Evolutionary conservation across 92 coral and sea anemone genomes (phyloP).

Genomic region (Epizoanthus rinbou): DNA sequence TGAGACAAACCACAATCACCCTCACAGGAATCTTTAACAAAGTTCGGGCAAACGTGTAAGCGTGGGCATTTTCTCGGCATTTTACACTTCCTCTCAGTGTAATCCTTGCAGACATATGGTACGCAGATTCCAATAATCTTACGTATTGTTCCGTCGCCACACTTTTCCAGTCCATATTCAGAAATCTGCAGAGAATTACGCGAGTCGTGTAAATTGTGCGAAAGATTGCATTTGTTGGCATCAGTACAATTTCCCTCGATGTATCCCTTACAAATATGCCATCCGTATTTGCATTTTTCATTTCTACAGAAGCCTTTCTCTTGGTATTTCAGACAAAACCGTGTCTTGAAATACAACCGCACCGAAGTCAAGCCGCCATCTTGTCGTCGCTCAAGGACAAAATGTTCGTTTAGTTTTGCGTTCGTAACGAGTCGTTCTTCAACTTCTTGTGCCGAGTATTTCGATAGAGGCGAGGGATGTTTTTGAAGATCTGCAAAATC

Average conservation of each 20-base stretch:
- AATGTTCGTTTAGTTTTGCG: slow-evolving; percentile 35
- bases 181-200: slow-evolving; percentile 31
- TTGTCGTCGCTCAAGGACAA: slow-evolving; percentile 27
- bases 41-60: slow-evolving; percentile 49
- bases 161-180: slow-evolving; percentile 45
- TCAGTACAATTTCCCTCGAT: slow-evolving; percentile 47
- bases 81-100: slow-evolving; percentile 32
- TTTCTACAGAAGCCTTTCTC: slow-evolving; percentile 46
- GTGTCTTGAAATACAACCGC: slow-evolving; percentile 39
- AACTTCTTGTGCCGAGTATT: slow-evolving; percentile 39
- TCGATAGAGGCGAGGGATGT: slow-evolving; percentile 70
- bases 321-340: slow-evolving; percentile 58
- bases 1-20: slow-evolving; percentile 44
- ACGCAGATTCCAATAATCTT: slow-evolving; percentile 45
- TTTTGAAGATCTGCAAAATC: slow-evolving; percentile 49
- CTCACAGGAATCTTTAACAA: slow-evolving; percentile 27
- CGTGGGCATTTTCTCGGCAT: slow-evolving; percentile 15
- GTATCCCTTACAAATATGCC: slow-evolving; percentile 52
- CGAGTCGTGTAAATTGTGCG: slow-evolving; percentile 44
- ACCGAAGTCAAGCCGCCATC: slow-evolving; percentile 37
- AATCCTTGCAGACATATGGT: slow-evolving; percentile 48
- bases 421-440: slow-evolving; percentile 54
- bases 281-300: slow-evolving; percentile 22
- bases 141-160: background rate
- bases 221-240: slow-evolving; percentile 24